A percentile compares a stretch with the other conserved stretches of the same genome.
Conservation (phyloP, 2,888 invertebrate genomes). For the Protonemura montana region DNA sequence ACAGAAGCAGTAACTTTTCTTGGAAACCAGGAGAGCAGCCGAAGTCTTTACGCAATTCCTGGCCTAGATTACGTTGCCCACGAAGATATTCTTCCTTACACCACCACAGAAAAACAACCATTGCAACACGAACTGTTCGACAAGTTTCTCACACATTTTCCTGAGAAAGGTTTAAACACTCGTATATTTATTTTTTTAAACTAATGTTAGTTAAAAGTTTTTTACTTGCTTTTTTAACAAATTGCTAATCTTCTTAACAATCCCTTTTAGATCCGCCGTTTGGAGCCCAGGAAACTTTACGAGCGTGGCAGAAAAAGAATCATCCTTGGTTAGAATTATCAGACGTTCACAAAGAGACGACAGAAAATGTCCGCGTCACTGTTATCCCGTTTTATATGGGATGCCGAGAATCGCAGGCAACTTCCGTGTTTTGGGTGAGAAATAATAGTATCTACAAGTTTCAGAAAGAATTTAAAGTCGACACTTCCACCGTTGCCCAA, state of each 20-base stretch:
- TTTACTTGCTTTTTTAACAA: constrained; percentile 18
- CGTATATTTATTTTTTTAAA: constrained; percentile 19
- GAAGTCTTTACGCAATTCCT: constrained; percentile 94
- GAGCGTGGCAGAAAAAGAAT: constrained; percentile 97
- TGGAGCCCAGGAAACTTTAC: constrained; percentile 85
- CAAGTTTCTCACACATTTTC: constrained; percentile 85
- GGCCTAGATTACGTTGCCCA: constrained; percentile 98
- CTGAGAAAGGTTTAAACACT: constrained; percentile 72
- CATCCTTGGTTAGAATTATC: constrained; percentile 96
- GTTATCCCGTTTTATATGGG: constrained; percentile 99
- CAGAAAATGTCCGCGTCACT: constrained; percentile 94
- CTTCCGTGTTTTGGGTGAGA: constrained; percentile 89
- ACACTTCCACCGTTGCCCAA: no score
- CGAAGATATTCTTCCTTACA: constrained; percentile 95
- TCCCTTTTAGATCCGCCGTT: constrained; percentile 78
- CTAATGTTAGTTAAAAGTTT: neutral
- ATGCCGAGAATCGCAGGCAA: constrained; percentile 88
- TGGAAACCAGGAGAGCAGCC: constrained; percentile 93
- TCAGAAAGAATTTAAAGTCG: no score
- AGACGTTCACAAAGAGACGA: constrained; percentile 96
- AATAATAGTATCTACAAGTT: neutral
- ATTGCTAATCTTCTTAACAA: neutral
- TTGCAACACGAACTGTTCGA: constrained; percentile 96
- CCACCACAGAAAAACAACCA: constrained; percentile 85
- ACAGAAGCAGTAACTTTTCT: constrained; percentile 97